Percentiles rank a stretch among this genome's conserved stretches.
Evolutionary conservation across 2,888 invertebrate species (phyloP).

Genomic region (Nomada fabriciana): DNA sequence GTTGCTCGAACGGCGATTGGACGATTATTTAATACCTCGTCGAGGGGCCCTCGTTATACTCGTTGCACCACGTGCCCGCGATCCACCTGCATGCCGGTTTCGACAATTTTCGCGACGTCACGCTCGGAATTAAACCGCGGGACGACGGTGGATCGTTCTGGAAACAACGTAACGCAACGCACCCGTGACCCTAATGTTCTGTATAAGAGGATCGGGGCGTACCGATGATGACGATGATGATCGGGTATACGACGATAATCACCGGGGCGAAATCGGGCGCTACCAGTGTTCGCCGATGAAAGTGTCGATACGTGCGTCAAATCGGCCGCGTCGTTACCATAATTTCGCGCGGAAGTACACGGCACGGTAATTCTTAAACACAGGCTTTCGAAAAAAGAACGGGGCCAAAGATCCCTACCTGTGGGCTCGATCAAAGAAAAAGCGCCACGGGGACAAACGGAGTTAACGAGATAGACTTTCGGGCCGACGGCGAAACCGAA

Average conservation of each 20-base stretch:
- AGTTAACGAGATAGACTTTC: constrained; percentile 2
- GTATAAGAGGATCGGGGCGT: background rate
- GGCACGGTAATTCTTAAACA: background rate
- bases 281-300: constrained; percentile 23
- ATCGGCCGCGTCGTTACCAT: background rate
- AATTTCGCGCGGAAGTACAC: no score
- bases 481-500: background rate
- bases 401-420: background rate
- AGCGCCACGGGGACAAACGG: background rate
- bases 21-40: constrained; percentile 82
- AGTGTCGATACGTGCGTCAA: background rate
- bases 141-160: background rate
- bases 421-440: background rate
- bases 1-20: constrained; percentile 82
- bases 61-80: constrained; percentile 48
- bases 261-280: constrained; percentile 23
- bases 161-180: background rate
- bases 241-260: constrained; percentile 5
- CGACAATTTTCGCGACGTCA: constrained; percentile 34
- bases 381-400: background rate
- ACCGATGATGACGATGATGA: constrained; percentile 18
- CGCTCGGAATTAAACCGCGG: constrained; percentile 20
- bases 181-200: constrained; percentile 9
- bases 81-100: constrained; percentile 44
- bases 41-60: constrained; percentile 63